Conservation (phyloP, 2,888 invertebrate genomes). For the Cantharis rustica region DNA sequence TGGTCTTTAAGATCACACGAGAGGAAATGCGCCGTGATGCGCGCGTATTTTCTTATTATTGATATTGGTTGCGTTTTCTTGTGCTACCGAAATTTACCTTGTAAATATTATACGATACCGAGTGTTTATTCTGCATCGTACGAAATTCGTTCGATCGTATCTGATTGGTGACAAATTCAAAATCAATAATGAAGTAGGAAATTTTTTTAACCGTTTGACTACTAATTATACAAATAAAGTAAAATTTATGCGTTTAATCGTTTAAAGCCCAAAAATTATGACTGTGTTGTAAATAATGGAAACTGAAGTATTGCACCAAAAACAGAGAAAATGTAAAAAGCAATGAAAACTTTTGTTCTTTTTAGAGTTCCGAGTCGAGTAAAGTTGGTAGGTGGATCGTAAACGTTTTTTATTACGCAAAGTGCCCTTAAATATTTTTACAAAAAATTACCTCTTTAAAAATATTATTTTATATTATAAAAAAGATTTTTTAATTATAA, state of each 20-base stretch:
- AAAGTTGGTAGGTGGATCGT: constrained; percentile 19
- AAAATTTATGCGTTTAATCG: constrained; percentile 10
- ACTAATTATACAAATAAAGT: not conserved
- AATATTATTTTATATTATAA: not conserved
- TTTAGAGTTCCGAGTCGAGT: not conserved
- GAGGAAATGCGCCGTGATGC: not conserved
- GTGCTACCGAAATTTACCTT: not conserved
- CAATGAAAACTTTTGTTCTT: constrained; percentile 24
- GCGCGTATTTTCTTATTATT: not conserved
- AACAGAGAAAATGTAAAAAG: constrained; percentile 13
- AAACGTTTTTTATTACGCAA: constrained; percentile 22
- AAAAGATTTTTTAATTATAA: not conserved
- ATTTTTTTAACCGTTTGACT: not conserved
- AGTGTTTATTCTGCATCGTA: not conserved
- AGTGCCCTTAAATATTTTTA: constrained; percentile 15
- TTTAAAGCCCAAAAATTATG: constrained; percentile 9
- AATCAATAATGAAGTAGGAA: not conserved
- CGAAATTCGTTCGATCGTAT: not conserved
- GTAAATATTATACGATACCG: not conserved
- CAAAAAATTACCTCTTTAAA: not conserved
- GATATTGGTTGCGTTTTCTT: not conserved
- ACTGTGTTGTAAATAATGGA: constrained; percentile 12
- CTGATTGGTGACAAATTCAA: not conserved
- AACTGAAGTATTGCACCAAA: not conserved
- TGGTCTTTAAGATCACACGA: not conserved